Evolutionary conservation across 2,113 vertebrate genomes (phyloP).

Genomic region (Penelope pileata): DNA sequence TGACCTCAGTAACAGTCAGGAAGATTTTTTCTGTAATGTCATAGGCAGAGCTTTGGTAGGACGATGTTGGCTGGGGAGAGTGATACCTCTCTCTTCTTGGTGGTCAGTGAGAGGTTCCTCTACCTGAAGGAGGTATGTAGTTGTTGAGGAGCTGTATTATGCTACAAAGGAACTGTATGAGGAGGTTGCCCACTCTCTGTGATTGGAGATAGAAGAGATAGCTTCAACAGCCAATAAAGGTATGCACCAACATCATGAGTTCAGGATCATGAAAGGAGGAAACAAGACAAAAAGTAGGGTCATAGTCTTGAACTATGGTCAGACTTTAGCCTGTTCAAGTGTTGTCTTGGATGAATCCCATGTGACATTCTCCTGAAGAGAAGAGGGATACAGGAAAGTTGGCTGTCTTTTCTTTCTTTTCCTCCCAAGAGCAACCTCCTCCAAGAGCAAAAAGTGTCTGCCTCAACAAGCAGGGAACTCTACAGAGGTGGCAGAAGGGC

Average conservation of each 20-base stretch:
- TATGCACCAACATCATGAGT: neutral
- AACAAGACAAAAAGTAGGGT: neutral
- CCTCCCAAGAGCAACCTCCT: neutral
- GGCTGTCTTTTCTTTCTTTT: neutral
- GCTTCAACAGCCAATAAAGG: neutral
- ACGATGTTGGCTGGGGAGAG: neutral
- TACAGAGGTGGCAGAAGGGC: neutral
- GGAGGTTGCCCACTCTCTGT: fast-evolving
- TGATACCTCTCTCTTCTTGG: neutral
- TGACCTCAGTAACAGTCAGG: neutral
- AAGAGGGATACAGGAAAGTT: neutral
- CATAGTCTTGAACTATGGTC: neutral
- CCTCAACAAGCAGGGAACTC: neutral
- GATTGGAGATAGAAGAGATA: neutral
- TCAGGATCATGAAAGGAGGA: neutral
- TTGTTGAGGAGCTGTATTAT: neutral
- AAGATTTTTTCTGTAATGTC: fast-evolving
- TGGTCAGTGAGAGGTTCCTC: neutral
- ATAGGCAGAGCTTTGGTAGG: neutral
- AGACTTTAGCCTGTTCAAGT: neutral
- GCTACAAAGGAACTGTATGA: neutral
- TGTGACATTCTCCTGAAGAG: neutral
- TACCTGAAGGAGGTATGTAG: fast-evolving
- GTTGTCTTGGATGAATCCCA: neutral
- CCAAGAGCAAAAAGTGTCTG: neutral